phyloP scores from a whole-genome alignment of 2,888 invertebrate genomes.

The Zaprionus bogoriensis region DNA sequence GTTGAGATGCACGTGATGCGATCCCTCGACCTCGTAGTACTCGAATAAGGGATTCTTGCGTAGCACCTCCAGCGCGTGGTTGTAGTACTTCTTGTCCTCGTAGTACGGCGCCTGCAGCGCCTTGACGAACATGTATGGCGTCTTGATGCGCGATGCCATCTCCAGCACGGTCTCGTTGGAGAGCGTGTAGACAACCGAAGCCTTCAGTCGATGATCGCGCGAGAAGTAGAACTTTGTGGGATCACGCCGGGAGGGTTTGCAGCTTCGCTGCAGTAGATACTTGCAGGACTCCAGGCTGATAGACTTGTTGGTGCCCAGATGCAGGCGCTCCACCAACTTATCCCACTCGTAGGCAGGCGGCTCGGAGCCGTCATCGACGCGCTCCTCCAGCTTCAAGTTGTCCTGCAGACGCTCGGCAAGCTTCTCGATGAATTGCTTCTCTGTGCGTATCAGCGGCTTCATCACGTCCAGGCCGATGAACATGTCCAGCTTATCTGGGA shows the following conservation, averaged over 20 bases:
- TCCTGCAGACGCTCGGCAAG: slow-evolving; percentile 82
- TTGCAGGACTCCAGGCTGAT: slow-evolving; percentile 84
- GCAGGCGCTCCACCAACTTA: slow-evolving; percentile 85
- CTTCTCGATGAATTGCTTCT: slow-evolving; percentile 61
- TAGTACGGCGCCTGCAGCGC: slow-evolving; percentile 85
- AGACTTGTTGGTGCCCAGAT: slow-evolving; percentile 85
- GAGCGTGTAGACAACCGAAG: slow-evolving; percentile 68
- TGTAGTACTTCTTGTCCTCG: slow-evolving; percentile 84
- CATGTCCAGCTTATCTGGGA: slow-evolving; percentile 84
- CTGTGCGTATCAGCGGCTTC: slow-evolving; percentile 72
- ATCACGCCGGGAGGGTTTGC: slow-evolving; percentile 84
- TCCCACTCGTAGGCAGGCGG: slow-evolving; percentile 87
- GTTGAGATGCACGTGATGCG: slow-evolving; percentile 90
- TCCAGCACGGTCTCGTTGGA: slow-evolving; percentile 84
- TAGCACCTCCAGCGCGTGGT: slow-evolving; percentile 85
- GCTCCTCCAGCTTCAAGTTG: slow-evolving; percentile 82
- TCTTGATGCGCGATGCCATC: slow-evolving; percentile 85
- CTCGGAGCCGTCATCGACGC: slow-evolving; percentile 80
- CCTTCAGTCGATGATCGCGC: slow-evolving; percentile 87
- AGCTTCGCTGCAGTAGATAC: slow-evolving; percentile 85
- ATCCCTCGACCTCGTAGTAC: slow-evolving; percentile 86
- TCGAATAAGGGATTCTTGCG: slow-evolving; percentile 85
- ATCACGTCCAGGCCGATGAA: slow-evolving; percentile 79
- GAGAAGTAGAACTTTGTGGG: slow-evolving; percentile 86
- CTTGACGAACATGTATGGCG: slow-evolving; percentile 87